Conservation (phyloP, 2,113 vertebrate species). For the Poeciliopsis occidentalis region DNA sequence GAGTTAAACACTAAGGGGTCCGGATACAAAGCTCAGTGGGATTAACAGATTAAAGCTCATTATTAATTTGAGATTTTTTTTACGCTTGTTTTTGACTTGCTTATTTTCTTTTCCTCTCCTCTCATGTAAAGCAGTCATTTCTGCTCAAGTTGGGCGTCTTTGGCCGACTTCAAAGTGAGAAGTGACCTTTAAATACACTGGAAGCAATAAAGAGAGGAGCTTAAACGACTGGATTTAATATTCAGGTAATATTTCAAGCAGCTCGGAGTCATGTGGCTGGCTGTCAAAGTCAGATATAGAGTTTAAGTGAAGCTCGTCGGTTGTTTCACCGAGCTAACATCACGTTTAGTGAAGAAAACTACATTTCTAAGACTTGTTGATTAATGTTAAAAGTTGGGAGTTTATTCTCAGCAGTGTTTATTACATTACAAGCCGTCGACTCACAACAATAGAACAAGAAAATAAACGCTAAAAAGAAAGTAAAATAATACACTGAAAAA, state of each 20-base stretch:
- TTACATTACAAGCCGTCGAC: neutral
- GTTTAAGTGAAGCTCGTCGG: no score
- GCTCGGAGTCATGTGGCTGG: neutral
- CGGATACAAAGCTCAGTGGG: neutral
- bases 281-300: neutral
- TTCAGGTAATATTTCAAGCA: neutral
- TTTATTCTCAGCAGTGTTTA: neutral
- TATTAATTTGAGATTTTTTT: no score
- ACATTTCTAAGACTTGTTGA: neutral
- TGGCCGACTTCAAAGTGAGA: neutral
- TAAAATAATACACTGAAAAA: neutral
- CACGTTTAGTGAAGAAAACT: neutral
- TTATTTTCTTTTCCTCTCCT: neutral
- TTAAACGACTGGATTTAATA: neutral
- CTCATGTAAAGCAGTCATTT: neutral
- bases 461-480: neutral
- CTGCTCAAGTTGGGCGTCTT: neutral
- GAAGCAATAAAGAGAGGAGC: neutral
- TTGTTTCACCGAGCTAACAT: neutral
- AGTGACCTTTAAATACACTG: neutral
- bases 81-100: neutral
- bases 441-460: neutral
- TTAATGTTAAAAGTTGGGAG: neutral
- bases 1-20: slow-evolving; percentile 10
- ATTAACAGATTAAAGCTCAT: neutral